These are phyloP conservation scores for Chelonus formosanus DNA, from an alignment of 2,888 invertebrate species.

Conservation along the genomic window DNA sequence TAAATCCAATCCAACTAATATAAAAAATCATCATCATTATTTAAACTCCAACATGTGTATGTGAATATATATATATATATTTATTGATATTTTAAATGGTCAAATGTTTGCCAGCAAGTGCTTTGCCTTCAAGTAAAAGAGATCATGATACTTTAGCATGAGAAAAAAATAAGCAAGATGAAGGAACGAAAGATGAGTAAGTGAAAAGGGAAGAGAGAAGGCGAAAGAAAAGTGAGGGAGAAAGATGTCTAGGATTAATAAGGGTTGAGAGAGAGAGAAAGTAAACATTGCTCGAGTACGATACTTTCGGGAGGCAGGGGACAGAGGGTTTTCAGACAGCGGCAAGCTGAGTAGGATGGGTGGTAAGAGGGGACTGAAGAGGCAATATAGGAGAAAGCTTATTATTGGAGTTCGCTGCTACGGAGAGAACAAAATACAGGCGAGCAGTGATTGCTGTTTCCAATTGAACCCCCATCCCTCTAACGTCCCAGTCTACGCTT, in stretches of 20 bases:
- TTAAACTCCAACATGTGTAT: neutral
- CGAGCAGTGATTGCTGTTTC: conserved; percentile 65
- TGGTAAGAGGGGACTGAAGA: conserved; percentile 51
- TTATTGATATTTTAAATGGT: neutral
- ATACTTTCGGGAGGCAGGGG: conserved; percentile 8
- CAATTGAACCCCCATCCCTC: conserved; percentile 60
- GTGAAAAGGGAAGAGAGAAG: conserved; percentile 41
- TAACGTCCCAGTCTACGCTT: conserved; percentile 41
- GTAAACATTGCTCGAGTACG: neutral
- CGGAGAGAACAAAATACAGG: conserved; percentile 64
- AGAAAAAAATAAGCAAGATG: conserved; percentile 47
- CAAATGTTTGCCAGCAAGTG: conserved; percentile 39
- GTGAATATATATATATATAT: conserved; percentile 6
- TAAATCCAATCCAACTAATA: no score
- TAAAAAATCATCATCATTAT: neutral
- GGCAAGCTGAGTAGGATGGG: conserved; percentile 16
- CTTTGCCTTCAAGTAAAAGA: conserved; percentile 31
- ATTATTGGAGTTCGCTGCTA: conserved; percentile 64
- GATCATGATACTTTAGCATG: conserved; percentile 1
- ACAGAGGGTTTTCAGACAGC: conserved; percentile 22
- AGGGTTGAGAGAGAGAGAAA: conserved; percentile 2
- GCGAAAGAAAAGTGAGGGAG: conserved; percentile 37
- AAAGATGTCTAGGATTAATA: neutral
- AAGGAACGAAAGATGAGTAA: conserved; percentile 44
- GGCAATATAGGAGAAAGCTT: conserved; percentile 66